These are phyloP conservation scores for Bergia sp. DNA, from an alignment of 92 coral and sea anemone genomes.

Conservation along the genomic window DNA sequence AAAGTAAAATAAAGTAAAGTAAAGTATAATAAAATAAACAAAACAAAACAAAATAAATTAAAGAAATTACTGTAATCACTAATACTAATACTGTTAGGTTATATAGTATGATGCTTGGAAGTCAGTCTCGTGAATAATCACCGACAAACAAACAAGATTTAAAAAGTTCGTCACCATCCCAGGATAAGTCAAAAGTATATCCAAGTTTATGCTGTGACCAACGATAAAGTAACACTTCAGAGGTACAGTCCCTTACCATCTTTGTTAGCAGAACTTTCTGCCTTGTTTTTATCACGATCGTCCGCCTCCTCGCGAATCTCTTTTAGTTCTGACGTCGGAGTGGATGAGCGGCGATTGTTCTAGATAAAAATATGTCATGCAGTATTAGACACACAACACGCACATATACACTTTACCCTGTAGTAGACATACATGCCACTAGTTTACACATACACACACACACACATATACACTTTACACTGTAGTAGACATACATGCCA, in stretches of 20 bases:
- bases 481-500: too few relatives aligned
- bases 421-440: too few relatives aligned
- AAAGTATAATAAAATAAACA: too few relatives aligned
- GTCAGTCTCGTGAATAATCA: too few relatives aligned
- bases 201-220: background rate
- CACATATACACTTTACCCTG: background rate
- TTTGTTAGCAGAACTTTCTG: slow-evolving; percentile 19
- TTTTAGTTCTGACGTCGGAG: slow-evolving; percentile 84
- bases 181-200: background rate
- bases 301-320: slow-evolving; percentile 85
- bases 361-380: background rate
- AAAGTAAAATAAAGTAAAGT: too few relatives aligned
- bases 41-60: too few relatives aligned
- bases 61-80: too few relatives aligned
- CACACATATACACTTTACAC: too few relatives aligned
- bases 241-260: slow-evolving; percentile 10
- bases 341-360: slow-evolving; percentile 71
- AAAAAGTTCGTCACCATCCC: background rate
- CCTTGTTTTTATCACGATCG: slow-evolving; percentile 48
- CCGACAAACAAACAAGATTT: too few relatives aligned
- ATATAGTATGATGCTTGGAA: background rate
- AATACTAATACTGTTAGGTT: background rate
- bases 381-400: background rate
- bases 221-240: background rate
- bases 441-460: too few relatives aligned